phyloP scores from a whole-genome alignment of 1,140 invertebrate species.

The Drosophila paulistorum region DNA sequence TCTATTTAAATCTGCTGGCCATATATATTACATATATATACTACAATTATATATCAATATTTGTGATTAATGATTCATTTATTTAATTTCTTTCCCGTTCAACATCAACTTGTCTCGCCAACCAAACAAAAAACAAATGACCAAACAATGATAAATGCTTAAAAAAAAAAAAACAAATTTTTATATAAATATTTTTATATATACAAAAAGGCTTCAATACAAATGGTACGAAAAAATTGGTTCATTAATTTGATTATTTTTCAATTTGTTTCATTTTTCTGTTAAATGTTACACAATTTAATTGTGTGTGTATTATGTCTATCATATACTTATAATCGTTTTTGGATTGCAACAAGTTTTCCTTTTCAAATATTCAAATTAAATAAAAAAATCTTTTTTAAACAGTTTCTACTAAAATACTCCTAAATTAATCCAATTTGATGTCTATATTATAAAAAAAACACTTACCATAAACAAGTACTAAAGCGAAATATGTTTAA shows the following conservation, averaged over 20 bases:
- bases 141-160: constrained; percentile 53
- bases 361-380: not conserved
- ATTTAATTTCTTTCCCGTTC: constrained; percentile 77
- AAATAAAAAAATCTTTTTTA: not conserved
- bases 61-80: constrained; percentile 72
- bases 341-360: constrained; percentile 7
- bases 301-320: constrained; percentile 48
- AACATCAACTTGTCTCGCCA: constrained; percentile 70
- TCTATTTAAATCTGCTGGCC: constrained; percentile 48
- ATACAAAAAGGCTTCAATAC: constrained; percentile 77
- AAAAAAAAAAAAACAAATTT: constrained; percentile 49
- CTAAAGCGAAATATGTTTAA: constrained; percentile 20
- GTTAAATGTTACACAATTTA: constrained; percentile 64
- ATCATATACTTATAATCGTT: not conserved
- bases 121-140: constrained; percentile 39
- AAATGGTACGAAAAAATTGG: constrained; percentile 82
- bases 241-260: constrained; percentile 61
- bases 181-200: constrained; percentile 29
- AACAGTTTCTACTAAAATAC: constrained; percentile 10
- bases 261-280: constrained; percentile 46
- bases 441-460: not conserved
- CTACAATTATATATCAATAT: constrained; percentile 58
- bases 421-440: constrained; percentile 9
- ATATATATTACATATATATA: constrained; percentile 31
- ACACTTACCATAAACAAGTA: constrained; percentile 17